Conservation (phyloP, 2,797 vertebrate genomes). For the Lepus oiostolus region DNA sequence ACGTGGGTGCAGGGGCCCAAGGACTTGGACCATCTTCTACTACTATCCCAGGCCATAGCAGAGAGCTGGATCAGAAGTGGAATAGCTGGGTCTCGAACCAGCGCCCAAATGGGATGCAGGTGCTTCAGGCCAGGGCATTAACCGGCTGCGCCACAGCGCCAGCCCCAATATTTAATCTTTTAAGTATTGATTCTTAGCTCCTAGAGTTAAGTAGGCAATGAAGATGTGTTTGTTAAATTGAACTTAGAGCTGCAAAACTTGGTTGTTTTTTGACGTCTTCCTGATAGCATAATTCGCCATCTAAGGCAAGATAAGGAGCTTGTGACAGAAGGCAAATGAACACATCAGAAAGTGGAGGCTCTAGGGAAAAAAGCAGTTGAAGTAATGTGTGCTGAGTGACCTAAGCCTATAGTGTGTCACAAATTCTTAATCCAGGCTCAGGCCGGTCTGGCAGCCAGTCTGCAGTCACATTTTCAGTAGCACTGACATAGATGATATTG, state of each 20-base stretch:
- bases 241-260: slow-evolving; percentile 1
- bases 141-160: too few relatives aligned
- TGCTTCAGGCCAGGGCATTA: too few relatives aligned
- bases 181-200: slow-evolving; percentile 18
- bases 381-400: not conserved
- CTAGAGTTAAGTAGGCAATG: slow-evolving; percentile 13
- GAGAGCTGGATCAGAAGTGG: too few relatives aligned
- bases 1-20: too few relatives aligned
- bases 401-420: slow-evolving; percentile 19
- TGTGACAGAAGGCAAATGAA: slow-evolving; percentile 25
- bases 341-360: not conserved
- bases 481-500: slow-evolving; percentile 1
- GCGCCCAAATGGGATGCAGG: too few relatives aligned
- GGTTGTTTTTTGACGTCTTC: not conserved
- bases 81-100: too few relatives aligned
- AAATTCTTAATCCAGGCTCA: slow-evolving; percentile 33
- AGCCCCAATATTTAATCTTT: not conserved
- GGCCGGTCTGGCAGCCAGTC: not conserved
- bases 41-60: too few relatives aligned
- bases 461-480: not conserved
- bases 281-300: not conserved
- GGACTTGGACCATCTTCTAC: too few relatives aligned
- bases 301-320: not conserved
- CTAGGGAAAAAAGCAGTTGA: not conserved
- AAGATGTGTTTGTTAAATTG: slow-evolving; percentile 5